These are phyloP conservation scores for Platyscapa corneri DNA, from an alignment of 1,140 invertebrate species.

Conservation along the genomic window DNA sequence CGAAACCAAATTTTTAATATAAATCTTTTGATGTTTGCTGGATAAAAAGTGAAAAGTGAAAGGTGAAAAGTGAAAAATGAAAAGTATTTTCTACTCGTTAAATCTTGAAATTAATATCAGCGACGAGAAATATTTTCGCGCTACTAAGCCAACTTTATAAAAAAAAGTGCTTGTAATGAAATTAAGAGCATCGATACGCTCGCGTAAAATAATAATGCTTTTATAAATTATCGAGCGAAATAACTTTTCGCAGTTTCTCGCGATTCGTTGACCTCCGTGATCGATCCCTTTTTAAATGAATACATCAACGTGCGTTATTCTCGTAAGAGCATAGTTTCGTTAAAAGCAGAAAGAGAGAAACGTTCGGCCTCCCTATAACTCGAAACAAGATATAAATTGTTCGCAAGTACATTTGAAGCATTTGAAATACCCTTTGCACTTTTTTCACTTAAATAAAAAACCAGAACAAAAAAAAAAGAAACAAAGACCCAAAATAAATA, in stretches of 20 bases:
- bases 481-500: no score
- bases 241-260: neutral
- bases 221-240: neutral
- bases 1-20: neutral
- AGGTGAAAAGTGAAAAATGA: neutral
- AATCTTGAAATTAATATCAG: neutral
- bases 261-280: neutral
- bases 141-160: neutral
- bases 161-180: neutral
- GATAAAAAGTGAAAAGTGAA: no score
- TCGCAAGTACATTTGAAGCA: neutral
- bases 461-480: no score
- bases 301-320: neutral
- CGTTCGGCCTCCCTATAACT: neutral
- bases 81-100: neutral
- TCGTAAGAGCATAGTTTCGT: neutral
- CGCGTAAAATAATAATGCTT: no score
- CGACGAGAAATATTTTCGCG: no score
- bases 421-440: no score
- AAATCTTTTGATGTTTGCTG: neutral
- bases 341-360: neutral
- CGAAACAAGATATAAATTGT: neutral
- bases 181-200: neutral
- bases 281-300: neutral
- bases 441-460: no score